Evolutionary conservation across 2,797 vertebrate genomes (phyloP).

Genomic region (Etheostoma nigrum): DNA sequence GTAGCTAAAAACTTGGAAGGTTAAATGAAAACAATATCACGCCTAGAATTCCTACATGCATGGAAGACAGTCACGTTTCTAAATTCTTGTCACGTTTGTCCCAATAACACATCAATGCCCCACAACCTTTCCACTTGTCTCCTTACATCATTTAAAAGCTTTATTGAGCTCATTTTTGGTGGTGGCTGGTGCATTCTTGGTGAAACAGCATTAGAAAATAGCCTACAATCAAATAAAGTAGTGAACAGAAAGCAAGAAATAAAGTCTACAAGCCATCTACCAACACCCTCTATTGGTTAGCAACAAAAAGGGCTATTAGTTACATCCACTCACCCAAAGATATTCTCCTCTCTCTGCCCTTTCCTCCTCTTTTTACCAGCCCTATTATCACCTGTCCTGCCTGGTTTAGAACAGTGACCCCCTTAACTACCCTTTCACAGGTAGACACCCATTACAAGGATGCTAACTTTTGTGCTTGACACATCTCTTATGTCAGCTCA

Average conservation of each 20-base stretch:
- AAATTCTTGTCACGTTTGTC: slow-evolving; percentile 79
- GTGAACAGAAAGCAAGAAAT: slow-evolving; percentile 79
- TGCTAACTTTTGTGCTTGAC: slow-evolving; percentile 82
- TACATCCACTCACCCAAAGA: slow-evolving; percentile 75
- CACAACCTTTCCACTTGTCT: slow-evolving; percentile 66
- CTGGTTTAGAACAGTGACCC: slow-evolving; percentile 65
- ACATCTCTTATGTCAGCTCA: slow-evolving; percentile 67
- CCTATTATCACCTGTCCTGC: slow-evolving; percentile 62
- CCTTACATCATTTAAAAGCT: slow-evolving; percentile 67
- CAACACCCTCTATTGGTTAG: slow-evolving; percentile 78
- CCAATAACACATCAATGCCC: slow-evolving; percentile 79
- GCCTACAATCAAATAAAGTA: slow-evolving; percentile 83
- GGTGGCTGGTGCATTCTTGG: slow-evolving; percentile 86
- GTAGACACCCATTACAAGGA: slow-evolving; percentile 72
- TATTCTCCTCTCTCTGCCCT: slow-evolving; percentile 63
- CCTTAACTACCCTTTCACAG: slow-evolving; percentile 63
- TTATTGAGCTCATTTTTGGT: slow-evolving; percentile 84
- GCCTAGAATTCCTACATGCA: slow-evolving; percentile 87
- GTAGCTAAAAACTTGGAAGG: slow-evolving; percentile 77
- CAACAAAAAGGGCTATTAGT: slow-evolving; percentile 78
- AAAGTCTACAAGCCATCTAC: slow-evolving; percentile 81
- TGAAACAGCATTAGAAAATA: slow-evolving; percentile 83
- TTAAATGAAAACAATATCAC: slow-evolving; percentile 82
- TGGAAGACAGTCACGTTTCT: slow-evolving; percentile 87
- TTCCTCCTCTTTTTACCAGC: slow-evolving; percentile 63